Evolutionary conservation across 2,888 invertebrate genomes (phyloP), one percentile per base, ranked within the genome.

Genomic region (Troides helena): DNA sequence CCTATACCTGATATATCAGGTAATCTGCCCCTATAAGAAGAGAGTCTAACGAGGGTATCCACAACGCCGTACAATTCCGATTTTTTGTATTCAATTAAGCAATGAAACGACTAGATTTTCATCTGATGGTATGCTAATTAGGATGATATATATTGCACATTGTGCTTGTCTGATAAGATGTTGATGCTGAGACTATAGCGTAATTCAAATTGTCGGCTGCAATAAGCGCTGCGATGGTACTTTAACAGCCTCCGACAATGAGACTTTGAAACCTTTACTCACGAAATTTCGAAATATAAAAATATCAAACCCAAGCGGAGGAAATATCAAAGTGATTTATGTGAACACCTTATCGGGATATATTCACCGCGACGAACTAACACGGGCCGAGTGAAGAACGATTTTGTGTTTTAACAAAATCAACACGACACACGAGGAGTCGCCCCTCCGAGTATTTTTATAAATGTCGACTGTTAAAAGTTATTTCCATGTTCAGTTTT

Each of bases 321-420:
- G 36, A 60, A 30, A 60, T 30, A 36, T n/a, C 6, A 12, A 62
- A 67, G 5, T 25, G 43, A 67, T 36, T 62, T 62, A 64, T 63
- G 46, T 58, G 30, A 14, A 50, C 50, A 3, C 18, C 60, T 65
- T 65, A 65, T 62, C 57, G 57, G 23, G 69, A 69, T 66, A 62
- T 65, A 69, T 65, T 59, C 21, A 43, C 36, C 30, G 53, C 63
- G 50, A 62, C 23, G 46, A 36, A 10, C 46, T n/a, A 65, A 69
- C 25, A 69, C 61, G 65, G 46, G 30, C 0, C 64, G 64, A 25
- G 30, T 46, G 61, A 65, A 57, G 56, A 65, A 66, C 65, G 50
- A 58, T 66, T 36, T 69, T 36, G 46, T 50, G 62, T 43, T 65
- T 65, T 21, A 62, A 61, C 57, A 61, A 61, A 66, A 61, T 36